phyloP scores from a whole-genome alignment of 2,797 vertebrate genomes.

The Acomys russatus region DNA sequence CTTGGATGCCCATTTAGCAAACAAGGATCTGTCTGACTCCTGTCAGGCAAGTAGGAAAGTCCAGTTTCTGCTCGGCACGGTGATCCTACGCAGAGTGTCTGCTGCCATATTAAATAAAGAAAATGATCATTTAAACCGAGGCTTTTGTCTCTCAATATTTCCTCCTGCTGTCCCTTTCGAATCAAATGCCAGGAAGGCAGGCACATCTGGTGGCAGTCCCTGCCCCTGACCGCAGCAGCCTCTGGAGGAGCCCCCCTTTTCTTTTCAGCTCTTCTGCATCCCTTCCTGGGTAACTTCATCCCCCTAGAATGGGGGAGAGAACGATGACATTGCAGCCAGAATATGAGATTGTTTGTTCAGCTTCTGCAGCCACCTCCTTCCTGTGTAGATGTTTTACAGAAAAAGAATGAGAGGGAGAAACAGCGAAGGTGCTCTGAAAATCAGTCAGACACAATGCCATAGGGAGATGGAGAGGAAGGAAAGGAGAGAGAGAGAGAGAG shows the following conservation, averaged over 20 bases:
- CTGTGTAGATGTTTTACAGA: slow-evolving; percentile 88
- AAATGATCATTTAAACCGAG: slow-evolving; percentile 88
- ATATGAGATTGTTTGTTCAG: slow-evolving; percentile 83
- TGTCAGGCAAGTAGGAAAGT: slow-evolving; percentile 88
- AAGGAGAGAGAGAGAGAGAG: slow-evolving; percentile 80
- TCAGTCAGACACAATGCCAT: slow-evolving; percentile 93
- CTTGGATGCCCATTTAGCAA: slow-evolving; percentile 86
- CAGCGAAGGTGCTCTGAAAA: slow-evolving; percentile 88
- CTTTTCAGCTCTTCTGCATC: slow-evolving; percentile 86
- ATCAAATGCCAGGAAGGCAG: slow-evolving; percentile 86
- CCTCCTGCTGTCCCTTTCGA: slow-evolving; percentile 85
- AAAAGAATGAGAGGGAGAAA: slow-evolving; percentile 78
- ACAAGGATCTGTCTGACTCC: slow-evolving; percentile 86
- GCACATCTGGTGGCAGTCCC: slow-evolving; percentile 88
- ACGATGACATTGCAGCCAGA: slow-evolving; percentile 91
- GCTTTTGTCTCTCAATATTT: slow-evolving; percentile 90
- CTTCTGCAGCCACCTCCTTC: slow-evolving; percentile 88
- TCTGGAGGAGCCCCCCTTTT: slow-evolving; percentile 85
- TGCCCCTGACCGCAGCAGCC: slow-evolving; percentile 87
- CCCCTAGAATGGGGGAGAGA: slow-evolving; percentile 78
- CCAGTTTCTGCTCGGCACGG: slow-evolving; percentile 86
- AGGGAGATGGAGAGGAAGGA: slow-evolving; percentile 88
- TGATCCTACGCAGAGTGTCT: slow-evolving; percentile 86
- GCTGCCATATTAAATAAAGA: slow-evolving; percentile 91
- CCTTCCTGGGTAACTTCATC: slow-evolving; percentile 89